phyloP scores from a whole-genome alignment of 2,888 invertebrate species.

The Nycteola revayana region DNA sequence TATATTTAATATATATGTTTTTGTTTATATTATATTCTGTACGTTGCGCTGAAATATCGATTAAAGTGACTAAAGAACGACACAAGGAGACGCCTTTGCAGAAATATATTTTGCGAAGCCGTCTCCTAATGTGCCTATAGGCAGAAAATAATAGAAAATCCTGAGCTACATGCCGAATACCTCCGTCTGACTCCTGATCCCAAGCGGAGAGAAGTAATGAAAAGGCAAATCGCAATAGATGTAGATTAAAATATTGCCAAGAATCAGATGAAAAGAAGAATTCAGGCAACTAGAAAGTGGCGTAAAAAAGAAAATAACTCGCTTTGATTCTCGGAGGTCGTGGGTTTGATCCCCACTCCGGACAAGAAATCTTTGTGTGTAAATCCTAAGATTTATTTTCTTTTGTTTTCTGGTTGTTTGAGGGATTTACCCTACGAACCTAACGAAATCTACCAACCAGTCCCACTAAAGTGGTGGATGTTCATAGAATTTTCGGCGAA shows the following conservation, averaged over 20 bases:
- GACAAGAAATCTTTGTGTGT: no score
- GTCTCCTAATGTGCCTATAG: no score
- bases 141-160: slow-evolving; percentile 24
- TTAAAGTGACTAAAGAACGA: slow-evolving; percentile 18
- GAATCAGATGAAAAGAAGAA: slow-evolving; percentile 27
- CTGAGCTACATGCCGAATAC: slow-evolving; percentile 20
- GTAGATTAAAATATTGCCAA: no score
- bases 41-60: slow-evolving; percentile 13
- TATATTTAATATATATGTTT: slow-evolving; percentile 13
- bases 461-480: no score
- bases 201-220: slow-evolving; percentile 25
- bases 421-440: no score
- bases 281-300: slow-evolving; percentile 21
- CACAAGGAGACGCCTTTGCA: slow-evolving; percentile 22
- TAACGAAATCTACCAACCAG: slow-evolving; percentile 20
- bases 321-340: no score
- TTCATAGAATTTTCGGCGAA: no score
- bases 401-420: no score
- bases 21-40: slow-evolving; percentile 15
- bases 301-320: slow-evolving; percentile 15
- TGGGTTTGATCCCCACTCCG: no score
- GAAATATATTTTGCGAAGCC: no score
- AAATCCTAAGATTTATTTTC: no score
- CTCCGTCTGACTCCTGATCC: slow-evolving; percentile 23
- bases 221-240: slow-evolving; percentile 22